Evolutionary conservation across 2,797 vertebrate genomes (phyloP), one percentile per base, ranked within the genome.

Genomic region (Australoheros facetus): DNA sequence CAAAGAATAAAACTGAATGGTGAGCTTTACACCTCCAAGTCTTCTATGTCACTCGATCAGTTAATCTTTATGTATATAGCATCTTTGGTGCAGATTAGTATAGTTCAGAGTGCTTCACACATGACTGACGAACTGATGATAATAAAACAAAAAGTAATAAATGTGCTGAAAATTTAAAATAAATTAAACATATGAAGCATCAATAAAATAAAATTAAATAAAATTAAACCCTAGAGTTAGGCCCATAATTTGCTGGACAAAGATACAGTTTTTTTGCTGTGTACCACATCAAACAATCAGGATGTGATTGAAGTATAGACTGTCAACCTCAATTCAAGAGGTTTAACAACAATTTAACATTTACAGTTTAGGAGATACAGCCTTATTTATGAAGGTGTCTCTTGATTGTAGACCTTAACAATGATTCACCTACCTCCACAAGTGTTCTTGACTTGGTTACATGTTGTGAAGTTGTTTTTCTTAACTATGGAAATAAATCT

Each of bases 351-450:
- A 48, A 48, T 48, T 48, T 48, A 12, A 26, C 5, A 48, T 66
- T 19, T 19, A 28, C 10, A 19, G 16, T 66, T 51, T 19, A 48
- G 39, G 0, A 28, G 26, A 16, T 28, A 0, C 39, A 66, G 3
- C 17, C 23, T 10, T 53, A n/a, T n/a, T 37, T 10, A 11, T 19
- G 39, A 64, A 28, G 4, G 14, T 0, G 0, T 28, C 14, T 64
- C 39, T 64, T 64, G 60, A 45, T 45, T 45, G 21, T 26, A 45
- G 21, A 11, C 26, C 21, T 11, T 64, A 42, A 37, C 34, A 62
- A 23, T 23, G 59, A 64, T 64, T 64, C 12, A 10, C 13, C 0
- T 23, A 7, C 21, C 21, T 13, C 21, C 54, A 26, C 23, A 23
- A 57, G 14, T 45, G 42, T 64, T 64, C 13, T 64, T 26, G 60